Base-by-base conservation (phyloP, 2,888 invertebrate species). In the Orchesella flavescens region DNA sequence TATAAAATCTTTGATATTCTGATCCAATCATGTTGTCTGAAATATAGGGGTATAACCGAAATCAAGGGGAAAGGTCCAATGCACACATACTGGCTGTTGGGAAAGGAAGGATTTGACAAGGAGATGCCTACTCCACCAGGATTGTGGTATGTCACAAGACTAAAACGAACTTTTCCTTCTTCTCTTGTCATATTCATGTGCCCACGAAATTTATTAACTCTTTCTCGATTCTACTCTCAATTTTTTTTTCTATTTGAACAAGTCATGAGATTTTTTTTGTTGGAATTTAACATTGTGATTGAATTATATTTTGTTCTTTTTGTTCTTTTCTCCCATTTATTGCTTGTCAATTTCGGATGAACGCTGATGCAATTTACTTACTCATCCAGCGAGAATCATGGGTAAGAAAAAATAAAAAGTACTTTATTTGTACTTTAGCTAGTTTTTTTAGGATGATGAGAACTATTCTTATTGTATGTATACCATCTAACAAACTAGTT, bases 1-100 rank as follows among this genome's bases (percentile, higher is more conserved):
- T n/a, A 34, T 34, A 34, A 34, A 7, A 34, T 34, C 7, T 4
- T 34, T 34, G 34, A 34, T 34, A 4, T 2, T 34, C 2, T 4
- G 9, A n/a, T 3, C 2, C 53, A 53, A 53, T 53, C 17, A 15
- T 17, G 53, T 17, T 21, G 5, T 66, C 10, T 19, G 17, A 17
- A 24, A 23, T 49, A 9, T 66, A 87, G 97, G 72, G 97, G 97
- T 1, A 93, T 94, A 83, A 96, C 95, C 5, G 95, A 95, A 89
- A 93, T 97, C 86, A 97, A 96, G 91, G 96, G 96, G 86, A 96
- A 96, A 91, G 96, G 96, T 71, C 93, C 93, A 89, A 95, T 96
- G 94, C 94, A 94, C 89, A 96, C 96, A 0, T 96, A 95, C 91
- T 96, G 96, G 96, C 91, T 97, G 86, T 92, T 95, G 84, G 96